phyloP scores from a whole-genome alignment of 2,113 vertebrate genomes.

The Nesospiza acunhae region DNA sequence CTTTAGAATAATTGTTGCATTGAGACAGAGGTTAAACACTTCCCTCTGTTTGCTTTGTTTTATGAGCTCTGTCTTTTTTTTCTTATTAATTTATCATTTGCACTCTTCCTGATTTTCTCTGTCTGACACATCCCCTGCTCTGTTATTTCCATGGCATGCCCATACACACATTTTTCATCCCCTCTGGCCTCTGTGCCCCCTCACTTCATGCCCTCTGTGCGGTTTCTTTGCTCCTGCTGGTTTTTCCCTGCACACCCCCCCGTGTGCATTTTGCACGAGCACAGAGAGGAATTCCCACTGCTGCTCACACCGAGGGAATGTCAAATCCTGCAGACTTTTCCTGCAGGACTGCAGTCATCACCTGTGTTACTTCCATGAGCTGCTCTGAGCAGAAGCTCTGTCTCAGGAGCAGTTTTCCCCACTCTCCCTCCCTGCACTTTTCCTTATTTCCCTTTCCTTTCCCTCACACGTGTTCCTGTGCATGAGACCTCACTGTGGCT shows the following conservation, averaged over 20 bases:
- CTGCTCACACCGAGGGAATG: neutral
- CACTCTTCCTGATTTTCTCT: neutral
- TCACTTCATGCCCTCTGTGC: neutral
- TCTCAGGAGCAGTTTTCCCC: neutral
- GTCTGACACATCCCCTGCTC: neutral
- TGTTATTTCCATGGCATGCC: neutral
- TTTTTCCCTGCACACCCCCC: neutral
- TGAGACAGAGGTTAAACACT: constrained; percentile 44
- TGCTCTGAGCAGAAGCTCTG: neutral
- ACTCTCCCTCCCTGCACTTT: neutral
- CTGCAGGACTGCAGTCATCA: neutral
- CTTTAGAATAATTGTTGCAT: neutral
- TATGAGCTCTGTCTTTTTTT: neutral
- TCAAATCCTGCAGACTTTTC: neutral
- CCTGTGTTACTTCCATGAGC: accelerated
- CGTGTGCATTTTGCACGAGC: neutral
- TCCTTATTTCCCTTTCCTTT: neutral
- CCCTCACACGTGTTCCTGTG: neutral
- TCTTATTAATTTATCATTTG: neutral
- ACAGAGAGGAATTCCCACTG: neutral
- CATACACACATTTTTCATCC: neutral
- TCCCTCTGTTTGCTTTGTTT: constrained; percentile 41
- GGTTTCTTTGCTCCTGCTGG: neutral
- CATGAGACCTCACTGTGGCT: neutral
- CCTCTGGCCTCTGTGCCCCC: neutral